Percentiles rank a stretch among this genome's conserved stretches.
phyloP scores from a whole-genome alignment of 1,140 invertebrate species.

The Drosophila pseudoobscura region DNA sequence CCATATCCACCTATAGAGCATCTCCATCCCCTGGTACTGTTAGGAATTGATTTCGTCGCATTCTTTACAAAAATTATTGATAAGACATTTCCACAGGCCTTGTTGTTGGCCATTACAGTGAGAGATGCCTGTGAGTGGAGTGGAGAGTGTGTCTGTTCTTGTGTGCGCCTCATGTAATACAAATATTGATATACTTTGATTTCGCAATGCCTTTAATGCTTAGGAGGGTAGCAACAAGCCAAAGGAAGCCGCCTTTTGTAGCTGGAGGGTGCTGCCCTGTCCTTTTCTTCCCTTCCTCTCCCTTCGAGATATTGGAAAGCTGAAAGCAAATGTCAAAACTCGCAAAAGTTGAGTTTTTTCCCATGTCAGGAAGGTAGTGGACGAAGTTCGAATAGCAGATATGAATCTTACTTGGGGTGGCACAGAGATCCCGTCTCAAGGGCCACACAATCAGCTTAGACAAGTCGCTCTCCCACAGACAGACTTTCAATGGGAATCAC shows the following conservation, averaged over 20 bases:
- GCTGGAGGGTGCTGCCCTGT: conserved; percentile 1
- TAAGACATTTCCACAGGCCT: conserved; percentile 64
- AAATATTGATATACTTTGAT: conserved; percentile 79
- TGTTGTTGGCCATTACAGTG: conserved; percentile 35
- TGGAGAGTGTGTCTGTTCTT: not conserved
- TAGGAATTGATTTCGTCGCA: conserved; percentile 55
- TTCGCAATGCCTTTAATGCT: conserved; percentile 42
- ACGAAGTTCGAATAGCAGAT: not conserved
- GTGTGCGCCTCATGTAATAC: conserved; percentile 65
- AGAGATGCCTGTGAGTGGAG: conserved; percentile 2
- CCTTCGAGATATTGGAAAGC: conserved; percentile 19
- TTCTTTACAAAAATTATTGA: conserved; percentile 78
- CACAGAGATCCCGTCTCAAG: conserved; percentile 45
- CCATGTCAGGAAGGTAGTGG: conserved; percentile 5
- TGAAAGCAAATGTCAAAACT: conserved; percentile 73
- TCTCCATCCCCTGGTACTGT: conserved; percentile 5
- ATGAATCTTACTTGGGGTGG: not conserved
- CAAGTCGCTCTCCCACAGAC: conserved; percentile 11
- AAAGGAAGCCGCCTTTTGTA: conserved; percentile 25
- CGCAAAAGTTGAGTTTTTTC: conserved; percentile 45
- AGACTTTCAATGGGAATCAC: conserved; percentile 44
- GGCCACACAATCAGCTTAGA: conserved; percentile 65
- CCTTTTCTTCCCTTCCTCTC: conserved; percentile 1
- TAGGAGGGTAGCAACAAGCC: conserved; percentile 33
- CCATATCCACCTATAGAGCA: no score